Percentiles rank a stretch among this genome's conserved stretches.
Evolutionary conservation across 2,113 vertebrate species (phyloP).

Genomic region (Coturnix japonica): DNA sequence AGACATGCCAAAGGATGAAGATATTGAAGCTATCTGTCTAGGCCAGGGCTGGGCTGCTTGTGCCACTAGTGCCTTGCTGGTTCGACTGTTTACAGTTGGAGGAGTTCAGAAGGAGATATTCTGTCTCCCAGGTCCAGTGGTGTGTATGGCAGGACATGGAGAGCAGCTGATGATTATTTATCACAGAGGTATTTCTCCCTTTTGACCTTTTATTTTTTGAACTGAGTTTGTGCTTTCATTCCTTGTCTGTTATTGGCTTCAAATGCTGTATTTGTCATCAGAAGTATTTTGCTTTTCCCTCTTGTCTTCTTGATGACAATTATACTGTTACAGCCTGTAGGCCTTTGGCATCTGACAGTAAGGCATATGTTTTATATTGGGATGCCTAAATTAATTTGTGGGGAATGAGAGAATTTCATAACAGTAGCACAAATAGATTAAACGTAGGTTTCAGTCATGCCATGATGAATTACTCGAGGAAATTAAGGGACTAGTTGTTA

Average conservation of each 20-base stretch:
- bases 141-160: conserved; percentile 90
- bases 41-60: conserved; percentile 93
- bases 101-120: conserved; percentile 92
- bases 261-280: not conserved
- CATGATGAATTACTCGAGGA: not conserved
- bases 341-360: not conserved
- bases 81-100: conserved; percentile 89
- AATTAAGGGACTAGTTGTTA: not conserved
- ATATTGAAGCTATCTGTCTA: conserved; percentile 86
- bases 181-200: conserved; percentile 85
- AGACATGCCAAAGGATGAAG: conserved; percentile 89
- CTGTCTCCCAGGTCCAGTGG: conserved; percentile 90
- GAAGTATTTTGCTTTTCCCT: not conserved
- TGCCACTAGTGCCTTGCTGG: conserved; percentile 83
- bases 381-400: not conserved
- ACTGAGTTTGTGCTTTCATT: not conserved
- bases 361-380: not conserved
- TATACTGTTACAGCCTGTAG: not conserved
- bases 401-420: not conserved
- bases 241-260: not conserved
- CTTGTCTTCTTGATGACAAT: not conserved
- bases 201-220: not conserved
- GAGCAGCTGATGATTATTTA: conserved; percentile 90
- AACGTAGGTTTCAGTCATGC: not conserved
- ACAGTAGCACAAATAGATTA: not conserved